Evolutionary conservation across 2,888 invertebrate species (phyloP), one percentile per base, ranked within the genome.

Genomic region (Drosophila affinis): DNA sequence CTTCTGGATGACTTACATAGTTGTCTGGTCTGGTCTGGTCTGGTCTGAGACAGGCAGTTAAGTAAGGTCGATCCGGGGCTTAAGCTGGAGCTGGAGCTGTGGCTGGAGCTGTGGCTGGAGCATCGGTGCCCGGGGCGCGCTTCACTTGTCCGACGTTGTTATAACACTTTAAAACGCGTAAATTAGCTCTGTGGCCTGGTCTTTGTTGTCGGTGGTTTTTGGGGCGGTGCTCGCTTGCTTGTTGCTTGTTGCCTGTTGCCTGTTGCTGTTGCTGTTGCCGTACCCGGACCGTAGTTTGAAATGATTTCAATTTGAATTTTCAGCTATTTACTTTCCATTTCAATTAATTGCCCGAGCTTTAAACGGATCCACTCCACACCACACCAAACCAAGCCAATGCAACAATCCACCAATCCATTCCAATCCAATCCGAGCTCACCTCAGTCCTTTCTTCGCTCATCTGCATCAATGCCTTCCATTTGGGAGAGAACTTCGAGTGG

Each of bases 91-190:
- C 32, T 18, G 32, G 10, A 32, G 32, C 32, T 18, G 32, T 3
- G 10, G 32, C 32, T 48, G 32, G 1, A 10, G 32, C 32, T 32
- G 32, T 9, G 32, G 32, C 12, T 39, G 14, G 0, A 4, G 39
- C 39, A 4, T 24, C 14, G 14, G 6, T 17, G 51, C 24, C n/a
- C 48, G 24, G 60, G 32, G 44, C 60, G 60, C 10, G 45, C 51
- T 53, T 45, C 67, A 67, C 63, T 63, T 63, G 63, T 63, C 45
- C 64, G 65, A 46, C 44, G 51, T 39, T 82, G 75, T 78, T 79
- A 82, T 85, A 87, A 87, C 77, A 79, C 77, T 72, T 62, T 82
- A 76, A 79, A 83, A 65, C 68, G 87, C 88, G 72, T 83, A 88
- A 83, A 88, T 80, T 88, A 86, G 84, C 80, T 79, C 57, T 68